Base-by-base conservation (phyloP, 2,797 vertebrate species). In the Australoheros facetus region DNA sequence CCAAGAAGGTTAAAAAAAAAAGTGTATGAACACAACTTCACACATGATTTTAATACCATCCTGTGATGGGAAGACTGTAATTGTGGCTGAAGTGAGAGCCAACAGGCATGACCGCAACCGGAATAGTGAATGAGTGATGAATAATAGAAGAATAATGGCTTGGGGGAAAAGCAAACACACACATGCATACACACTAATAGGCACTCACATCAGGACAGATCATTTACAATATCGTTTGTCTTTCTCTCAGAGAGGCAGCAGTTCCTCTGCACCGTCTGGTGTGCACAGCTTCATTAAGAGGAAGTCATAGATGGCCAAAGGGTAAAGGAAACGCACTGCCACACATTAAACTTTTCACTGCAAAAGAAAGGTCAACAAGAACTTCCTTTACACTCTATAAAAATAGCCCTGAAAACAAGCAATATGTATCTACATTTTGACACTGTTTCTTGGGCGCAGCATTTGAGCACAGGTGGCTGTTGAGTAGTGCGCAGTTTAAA, bases 131-230 rank as follows among this genome's bases (percentile, higher is more conserved):
- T 73, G 76, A 74, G 37, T 80, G 76, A 90, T 91, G 83, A 92
- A 90, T 90, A 86, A 91, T 85, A 80, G 62, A 91, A 79, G 81
- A 87, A 56, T 85, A 90, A 91, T 88, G 81, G 84, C 85, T 85
- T 9, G 26, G 28, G 56, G 16, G 13, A 16, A 7, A 42, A 75
- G 73, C 32, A 75, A 74, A 80, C 37, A 30, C 54, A 69, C 23
- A 66, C 64, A 82, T 58, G 34, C 70, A 37, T 17, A 80, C 56
- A 53, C 71, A 48, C n/a, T 42, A 17, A 45, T 45, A 57, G 59
- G n/a, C 42, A 23, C 78, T 60, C 64, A 83, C 56, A 71, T 4
- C 6, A 78, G 77, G 56, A 70, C 55, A 77, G 75, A 78, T 85
- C 57, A 88, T 85, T 87, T 69, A 54, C 73, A 72, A 26, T 32